Conservation (phyloP, 2,888 invertebrate genomes). For the Orthosia gothica region DNA sequence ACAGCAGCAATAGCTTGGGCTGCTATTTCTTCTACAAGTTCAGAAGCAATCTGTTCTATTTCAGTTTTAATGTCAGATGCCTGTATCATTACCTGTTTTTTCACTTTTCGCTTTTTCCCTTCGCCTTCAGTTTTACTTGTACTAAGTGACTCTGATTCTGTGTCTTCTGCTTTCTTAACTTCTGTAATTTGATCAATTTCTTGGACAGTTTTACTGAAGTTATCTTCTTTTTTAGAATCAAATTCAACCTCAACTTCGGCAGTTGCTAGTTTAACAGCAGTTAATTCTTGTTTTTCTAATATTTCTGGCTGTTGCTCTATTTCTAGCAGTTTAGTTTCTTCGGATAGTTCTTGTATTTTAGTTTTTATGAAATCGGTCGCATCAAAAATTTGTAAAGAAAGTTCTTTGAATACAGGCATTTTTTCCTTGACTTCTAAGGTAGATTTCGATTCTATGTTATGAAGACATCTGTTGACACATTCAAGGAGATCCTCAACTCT, state of each 20-base stretch:
- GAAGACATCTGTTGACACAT: slow-evolving; percentile 70
- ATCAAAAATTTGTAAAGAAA: slow-evolving; percentile 72
- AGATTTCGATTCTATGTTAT: slow-evolving; percentile 75
- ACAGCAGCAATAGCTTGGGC: slow-evolving; percentile 45
- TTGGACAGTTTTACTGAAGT: not conserved
- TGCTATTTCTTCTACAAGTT: slow-evolving; percentile 53
- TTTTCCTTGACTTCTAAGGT: slow-evolving; percentile 86
- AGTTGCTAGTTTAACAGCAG: not conserved
- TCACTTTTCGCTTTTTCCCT: slow-evolving; percentile 21
- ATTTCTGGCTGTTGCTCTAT: not conserved
- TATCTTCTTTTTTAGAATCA: not conserved
- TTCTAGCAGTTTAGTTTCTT: not conserved
- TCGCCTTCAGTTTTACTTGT: slow-evolving; percentile 6
- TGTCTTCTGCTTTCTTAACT: slow-evolving; percentile 1
- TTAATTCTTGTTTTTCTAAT: not conserved
- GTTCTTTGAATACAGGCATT: slow-evolving; percentile 84
- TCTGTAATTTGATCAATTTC: not conserved
- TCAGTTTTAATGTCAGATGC: slow-evolving; percentile 40
- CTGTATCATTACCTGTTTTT: slow-evolving; percentile 43
- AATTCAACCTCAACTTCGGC: too few relatives aligned
- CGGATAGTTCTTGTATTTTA: slow-evolving; percentile 31
- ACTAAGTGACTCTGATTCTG: not conserved
- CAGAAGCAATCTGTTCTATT: slow-evolving; percentile 50
- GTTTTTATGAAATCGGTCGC: slow-evolving; percentile 68
- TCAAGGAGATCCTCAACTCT: slow-evolving; percentile 65